Evolutionary conservation across 2,797 vertebrate genomes (phyloP).

Genomic region (Sarcoramphus papa): DNA sequence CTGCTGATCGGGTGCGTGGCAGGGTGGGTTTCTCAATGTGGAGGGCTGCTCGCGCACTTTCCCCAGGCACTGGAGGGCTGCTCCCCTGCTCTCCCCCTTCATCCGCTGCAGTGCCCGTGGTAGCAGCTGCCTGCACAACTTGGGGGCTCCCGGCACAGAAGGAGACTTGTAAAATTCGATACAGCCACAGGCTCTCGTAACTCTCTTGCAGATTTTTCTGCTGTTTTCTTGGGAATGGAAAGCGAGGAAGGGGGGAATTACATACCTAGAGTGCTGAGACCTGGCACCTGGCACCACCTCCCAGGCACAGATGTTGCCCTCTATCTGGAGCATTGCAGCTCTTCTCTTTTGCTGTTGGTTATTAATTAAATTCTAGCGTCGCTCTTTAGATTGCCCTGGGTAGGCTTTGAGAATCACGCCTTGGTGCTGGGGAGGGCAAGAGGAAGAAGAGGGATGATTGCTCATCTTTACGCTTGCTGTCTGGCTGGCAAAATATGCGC

Average conservation of each 20-base stretch:
- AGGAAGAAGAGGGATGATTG: background rate
- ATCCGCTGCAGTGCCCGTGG: fast-evolving
- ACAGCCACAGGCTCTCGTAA: background rate
- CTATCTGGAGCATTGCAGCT: fast-evolving
- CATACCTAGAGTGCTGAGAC: background rate
- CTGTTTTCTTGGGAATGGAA: background rate
- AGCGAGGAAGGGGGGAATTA: background rate
- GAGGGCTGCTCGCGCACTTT: fast-evolving
- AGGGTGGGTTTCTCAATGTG: background rate
- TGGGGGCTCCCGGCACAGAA: background rate
- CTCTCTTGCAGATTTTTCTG: background rate
- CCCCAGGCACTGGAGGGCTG: background rate
- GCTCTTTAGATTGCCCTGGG: background rate
- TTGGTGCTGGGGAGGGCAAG: background rate
- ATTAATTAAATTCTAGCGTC: background rate
- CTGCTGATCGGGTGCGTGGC: fast-evolving
- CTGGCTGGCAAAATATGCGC: background rate
- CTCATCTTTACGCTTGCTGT: background rate
- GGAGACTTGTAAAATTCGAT: conserved; percentile 7
- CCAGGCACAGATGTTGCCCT: background rate
- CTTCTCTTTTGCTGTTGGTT: background rate
- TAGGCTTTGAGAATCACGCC: background rate
- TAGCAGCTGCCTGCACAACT: background rate
- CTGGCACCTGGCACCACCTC: background rate
- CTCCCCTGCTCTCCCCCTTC: background rate